Conservation (phyloP, 2,113 vertebrate genomes). For the Salvelinus namaycush region DNA sequence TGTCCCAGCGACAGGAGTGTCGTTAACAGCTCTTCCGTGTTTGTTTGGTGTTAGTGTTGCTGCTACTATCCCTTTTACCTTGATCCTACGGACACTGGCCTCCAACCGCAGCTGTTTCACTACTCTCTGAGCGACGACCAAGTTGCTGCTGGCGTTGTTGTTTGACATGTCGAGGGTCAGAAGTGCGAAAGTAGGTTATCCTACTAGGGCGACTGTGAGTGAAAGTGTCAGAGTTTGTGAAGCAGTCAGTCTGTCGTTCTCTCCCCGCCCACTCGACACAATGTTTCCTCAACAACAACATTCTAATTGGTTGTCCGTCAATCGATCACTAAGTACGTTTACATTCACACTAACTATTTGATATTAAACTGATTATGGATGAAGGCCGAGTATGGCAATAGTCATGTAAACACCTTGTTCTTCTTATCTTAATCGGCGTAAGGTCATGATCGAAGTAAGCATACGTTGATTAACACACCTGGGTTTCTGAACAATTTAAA, state of each 20-base stretch:
- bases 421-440: too few relatives aligned
- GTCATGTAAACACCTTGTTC: too few relatives aligned
- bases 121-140: constrained; percentile 68
- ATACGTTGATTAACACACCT: too few relatives aligned
- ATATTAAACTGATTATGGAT: too few relatives aligned
- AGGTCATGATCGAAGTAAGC: too few relatives aligned
- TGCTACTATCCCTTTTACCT: constrained; percentile 56
- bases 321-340: constrained; percentile 28
- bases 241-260: not conserved
- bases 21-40: constrained; percentile 45
- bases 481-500: too few relatives aligned
- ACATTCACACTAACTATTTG: too few relatives aligned
- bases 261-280: constrained; percentile 27
- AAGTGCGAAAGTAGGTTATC: not conserved
- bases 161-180: constrained; percentile 70
- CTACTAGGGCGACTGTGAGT: not conserved
- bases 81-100: constrained; percentile 72
- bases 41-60: constrained; percentile 28
- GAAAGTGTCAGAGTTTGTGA: not conserved
- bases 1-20: too few relatives aligned
- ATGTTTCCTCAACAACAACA: not conserved
- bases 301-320: constrained; percentile 12
- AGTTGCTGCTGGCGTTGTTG: constrained; percentile 74
- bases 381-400: too few relatives aligned
- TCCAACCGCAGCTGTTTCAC: constrained; percentile 78